These are phyloP conservation scores for Sebastes hopkinsi DNA, from an alignment of 2,797 vertebrate genomes.

Conservation along the genomic window DNA sequence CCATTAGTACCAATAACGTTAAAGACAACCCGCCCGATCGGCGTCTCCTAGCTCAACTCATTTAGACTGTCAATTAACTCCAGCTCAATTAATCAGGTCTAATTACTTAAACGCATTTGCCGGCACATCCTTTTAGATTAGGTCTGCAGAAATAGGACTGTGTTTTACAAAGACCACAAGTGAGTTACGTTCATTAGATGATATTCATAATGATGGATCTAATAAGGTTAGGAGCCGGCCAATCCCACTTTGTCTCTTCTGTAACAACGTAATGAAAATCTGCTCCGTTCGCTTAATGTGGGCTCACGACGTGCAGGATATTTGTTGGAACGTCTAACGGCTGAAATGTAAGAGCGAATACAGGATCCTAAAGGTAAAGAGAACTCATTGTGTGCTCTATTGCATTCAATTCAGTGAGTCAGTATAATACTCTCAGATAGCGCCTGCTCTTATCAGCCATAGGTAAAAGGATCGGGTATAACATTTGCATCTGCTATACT, in stretches of 20 bases:
- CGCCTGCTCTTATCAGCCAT: slow-evolving; percentile 5
- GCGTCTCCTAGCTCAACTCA: slow-evolving; percentile 52
- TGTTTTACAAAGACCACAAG: slow-evolving; percentile 60
- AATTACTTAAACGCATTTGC: slow-evolving; percentile 74
- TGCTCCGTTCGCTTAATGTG: background rate
- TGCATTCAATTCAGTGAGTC: background rate
- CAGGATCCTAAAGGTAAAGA: background rate
- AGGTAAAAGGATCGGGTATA: background rate
- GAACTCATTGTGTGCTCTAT: background rate
- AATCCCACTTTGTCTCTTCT: slow-evolving; percentile 35
- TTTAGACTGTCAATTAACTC: slow-evolving; percentile 74
- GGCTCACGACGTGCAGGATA: background rate
- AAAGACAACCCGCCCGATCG: slow-evolving; percentile 31
- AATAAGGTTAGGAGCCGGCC: slow-evolving; percentile 53
- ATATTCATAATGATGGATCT: slow-evolving; percentile 58
- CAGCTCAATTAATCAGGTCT: slow-evolving; percentile 73
- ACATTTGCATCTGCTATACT: slow-evolving; percentile 29
- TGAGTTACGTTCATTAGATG: slow-evolving; percentile 43
- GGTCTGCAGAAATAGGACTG: slow-evolving; percentile 44
- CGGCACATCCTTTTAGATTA: slow-evolving; percentile 69
- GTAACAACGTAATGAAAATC: slow-evolving; percentile 20
- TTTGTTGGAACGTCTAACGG: background rate
- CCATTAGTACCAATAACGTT: slow-evolving; percentile 35
- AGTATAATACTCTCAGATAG: background rate
- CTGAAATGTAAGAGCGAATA: background rate